phyloP scores from a whole-genome alignment of 2,113 vertebrate species.

The Cyprinodon brontotheroides region DNA sequence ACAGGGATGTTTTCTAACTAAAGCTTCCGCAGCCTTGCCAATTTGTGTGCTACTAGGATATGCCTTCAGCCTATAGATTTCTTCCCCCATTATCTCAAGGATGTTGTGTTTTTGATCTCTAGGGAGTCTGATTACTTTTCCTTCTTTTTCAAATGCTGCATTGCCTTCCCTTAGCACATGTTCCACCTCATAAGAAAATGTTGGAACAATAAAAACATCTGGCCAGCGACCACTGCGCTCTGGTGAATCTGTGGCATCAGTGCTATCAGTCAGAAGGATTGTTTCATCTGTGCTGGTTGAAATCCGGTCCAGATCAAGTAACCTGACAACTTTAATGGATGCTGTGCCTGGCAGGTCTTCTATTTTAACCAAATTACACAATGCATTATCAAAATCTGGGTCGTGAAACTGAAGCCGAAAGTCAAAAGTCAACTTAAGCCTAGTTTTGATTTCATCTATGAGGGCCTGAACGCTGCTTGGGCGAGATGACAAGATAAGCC shows the following conservation, averaged over 20 bases:
- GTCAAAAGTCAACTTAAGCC: not conserved
- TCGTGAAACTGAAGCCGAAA: conserved; percentile 4
- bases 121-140: not conserved
- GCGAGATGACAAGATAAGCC: not conserved
- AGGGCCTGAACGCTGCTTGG: not conserved
- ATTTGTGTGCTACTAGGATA: conserved; percentile 22
- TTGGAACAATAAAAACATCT: not conserved
- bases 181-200: conserved; percentile 13
- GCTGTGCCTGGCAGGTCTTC: not conserved
- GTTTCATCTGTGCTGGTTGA: not conserved
- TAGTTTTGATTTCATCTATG: not conserved
- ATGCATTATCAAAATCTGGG: not conserved
- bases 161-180: not conserved
- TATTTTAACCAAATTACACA: not conserved
- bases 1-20: conserved; percentile 31
- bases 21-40: conserved; percentile 28
- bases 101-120: conserved; percentile 6
- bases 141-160: not conserved
- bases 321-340: not conserved
- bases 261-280: not conserved
- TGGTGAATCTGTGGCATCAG: conserved; percentile 8
- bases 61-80: not conserved
- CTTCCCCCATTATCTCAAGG: not conserved
- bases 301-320: not conserved
- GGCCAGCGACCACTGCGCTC: not conserved